Percentiles rank a stretch among this genome's conserved stretches.
Evolutionary conservation across 2,113 vertebrate species (phyloP).

Genomic region (Carassius gibelio): DNA sequence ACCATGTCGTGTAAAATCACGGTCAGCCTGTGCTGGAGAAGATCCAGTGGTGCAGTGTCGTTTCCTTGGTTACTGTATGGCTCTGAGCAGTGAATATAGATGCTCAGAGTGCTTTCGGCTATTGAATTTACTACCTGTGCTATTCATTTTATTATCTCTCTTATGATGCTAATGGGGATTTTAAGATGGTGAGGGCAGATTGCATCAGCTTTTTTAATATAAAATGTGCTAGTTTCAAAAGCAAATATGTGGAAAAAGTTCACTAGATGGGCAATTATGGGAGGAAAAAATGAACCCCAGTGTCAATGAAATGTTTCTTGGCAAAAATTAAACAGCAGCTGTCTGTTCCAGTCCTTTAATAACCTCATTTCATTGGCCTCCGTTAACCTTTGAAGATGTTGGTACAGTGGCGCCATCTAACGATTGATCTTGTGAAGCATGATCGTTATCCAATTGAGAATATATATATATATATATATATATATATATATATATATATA

Average conservation of each 20-base stretch:
- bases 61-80: conserved; percentile 64
- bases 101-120: conserved; percentile 43
- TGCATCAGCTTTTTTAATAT: not conserved
- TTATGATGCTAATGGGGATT: not conserved
- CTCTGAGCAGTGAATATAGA: conserved; percentile 1
- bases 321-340: conserved; percentile 15
- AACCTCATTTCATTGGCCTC: not conserved
- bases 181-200: not conserved
- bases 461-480: not conserved
- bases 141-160: not conserved
- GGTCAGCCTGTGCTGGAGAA: conserved; percentile 5
- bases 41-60: conserved; percentile 39
- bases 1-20: not conserved
- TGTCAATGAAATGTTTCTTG: conserved; percentile 46
- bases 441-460: not conserved
- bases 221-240: conserved; percentile 16
- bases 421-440: not conserved
- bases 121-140: not conserved
- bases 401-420: conserved; percentile 42
- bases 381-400: not conserved
- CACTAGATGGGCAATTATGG: conserved; percentile 13
- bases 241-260: not conserved
- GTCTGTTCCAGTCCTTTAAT: conserved; percentile 14
- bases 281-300: not conserved
- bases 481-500: too few relatives aligned